phyloP scores from a whole-genome alignment of 2,113 vertebrate genomes.

The Ceratotherium simum region DNA sequence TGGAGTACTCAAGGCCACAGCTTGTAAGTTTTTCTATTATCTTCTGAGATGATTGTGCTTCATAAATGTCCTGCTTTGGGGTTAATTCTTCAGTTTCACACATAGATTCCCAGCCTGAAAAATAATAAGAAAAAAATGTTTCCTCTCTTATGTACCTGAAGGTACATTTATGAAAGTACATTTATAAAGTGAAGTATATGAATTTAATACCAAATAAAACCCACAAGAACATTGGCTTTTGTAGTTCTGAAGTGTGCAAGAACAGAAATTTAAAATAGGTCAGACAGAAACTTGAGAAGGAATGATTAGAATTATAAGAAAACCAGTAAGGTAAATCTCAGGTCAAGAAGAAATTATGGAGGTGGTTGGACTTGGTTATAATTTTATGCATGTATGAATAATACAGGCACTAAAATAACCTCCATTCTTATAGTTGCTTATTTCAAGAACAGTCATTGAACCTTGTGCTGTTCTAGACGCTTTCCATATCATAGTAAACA shows the following conservation, averaged over 20 bases:
- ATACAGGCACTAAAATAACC: background rate
- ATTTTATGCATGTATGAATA: background rate
- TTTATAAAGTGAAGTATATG: background rate
- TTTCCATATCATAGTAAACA: background rate
- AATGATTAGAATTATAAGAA: conserved; percentile 8
- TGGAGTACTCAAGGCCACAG: conserved; percentile 28
- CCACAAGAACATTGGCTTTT: background rate
- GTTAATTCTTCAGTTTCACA: conserved; percentile 60
- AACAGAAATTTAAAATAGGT: conserved; percentile 22
- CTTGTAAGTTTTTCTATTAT: conserved; percentile 62
- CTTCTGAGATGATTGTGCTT: conserved; percentile 57
- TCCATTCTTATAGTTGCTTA: conserved; percentile 20
- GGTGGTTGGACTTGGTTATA: background rate
- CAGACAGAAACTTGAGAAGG: background rate
- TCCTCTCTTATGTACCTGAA: conserved; percentile 55
- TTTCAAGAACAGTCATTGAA: conserved; percentile 32
- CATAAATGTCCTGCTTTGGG: conserved; percentile 56
- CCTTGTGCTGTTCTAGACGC: background rate
- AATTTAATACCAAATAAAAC: conserved; percentile 52
- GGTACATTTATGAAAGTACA: conserved; percentile 6
- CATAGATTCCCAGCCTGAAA: conserved; percentile 73
- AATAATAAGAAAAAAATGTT: conserved; percentile 50
- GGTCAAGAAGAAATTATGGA: conserved; percentile 26
- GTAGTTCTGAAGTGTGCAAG: background rate
- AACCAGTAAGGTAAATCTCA: conserved; percentile 39